Percentiles rank a stretch among this genome's conserved stretches.
These are phyloP conservation scores for Choloepus didactylus DNA, from an alignment of 2,797 vertebrate genomes.

Conservation along the genomic window DNA sequence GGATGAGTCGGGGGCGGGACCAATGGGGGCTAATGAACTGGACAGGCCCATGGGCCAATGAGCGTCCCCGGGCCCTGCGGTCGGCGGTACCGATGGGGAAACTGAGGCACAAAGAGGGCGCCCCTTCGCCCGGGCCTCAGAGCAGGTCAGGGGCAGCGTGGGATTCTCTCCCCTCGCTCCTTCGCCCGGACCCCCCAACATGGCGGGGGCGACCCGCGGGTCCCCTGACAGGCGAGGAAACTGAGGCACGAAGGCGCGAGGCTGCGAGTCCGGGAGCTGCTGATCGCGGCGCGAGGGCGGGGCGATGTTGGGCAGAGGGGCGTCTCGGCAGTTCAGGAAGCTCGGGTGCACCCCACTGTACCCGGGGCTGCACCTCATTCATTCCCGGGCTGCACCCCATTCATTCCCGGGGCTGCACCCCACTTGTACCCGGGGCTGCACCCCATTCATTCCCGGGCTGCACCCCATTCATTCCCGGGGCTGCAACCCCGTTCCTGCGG, in stretches of 20 bases:
- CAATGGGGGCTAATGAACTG: accelerated
- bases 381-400: background rate
- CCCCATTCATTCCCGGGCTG: background rate
- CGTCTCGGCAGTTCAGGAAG: background rate
- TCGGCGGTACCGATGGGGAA: no score
- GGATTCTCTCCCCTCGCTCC: no score
- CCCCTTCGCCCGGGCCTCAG: no score
- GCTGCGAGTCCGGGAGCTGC: background rate
- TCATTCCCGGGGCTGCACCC: no score
- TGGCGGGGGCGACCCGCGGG: background rate
- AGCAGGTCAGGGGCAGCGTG: no score
- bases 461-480: background rate
- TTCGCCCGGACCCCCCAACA: no score
- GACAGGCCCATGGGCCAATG: background rate
- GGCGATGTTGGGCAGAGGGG: background rate
- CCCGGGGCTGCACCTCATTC: background rate
- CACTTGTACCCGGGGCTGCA: background rate
- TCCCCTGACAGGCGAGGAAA: background rate
- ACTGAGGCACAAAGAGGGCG: no score
- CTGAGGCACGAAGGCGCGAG: background rate
- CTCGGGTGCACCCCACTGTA: background rate
- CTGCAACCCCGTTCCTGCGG: background rate
- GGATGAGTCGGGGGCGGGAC: background rate
- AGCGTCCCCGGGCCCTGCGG: no score
- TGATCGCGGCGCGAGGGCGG: background rate